Base-by-base conservation (phyloP, 2,888 invertebrate species). In the Ophioninae sp. region DNA sequence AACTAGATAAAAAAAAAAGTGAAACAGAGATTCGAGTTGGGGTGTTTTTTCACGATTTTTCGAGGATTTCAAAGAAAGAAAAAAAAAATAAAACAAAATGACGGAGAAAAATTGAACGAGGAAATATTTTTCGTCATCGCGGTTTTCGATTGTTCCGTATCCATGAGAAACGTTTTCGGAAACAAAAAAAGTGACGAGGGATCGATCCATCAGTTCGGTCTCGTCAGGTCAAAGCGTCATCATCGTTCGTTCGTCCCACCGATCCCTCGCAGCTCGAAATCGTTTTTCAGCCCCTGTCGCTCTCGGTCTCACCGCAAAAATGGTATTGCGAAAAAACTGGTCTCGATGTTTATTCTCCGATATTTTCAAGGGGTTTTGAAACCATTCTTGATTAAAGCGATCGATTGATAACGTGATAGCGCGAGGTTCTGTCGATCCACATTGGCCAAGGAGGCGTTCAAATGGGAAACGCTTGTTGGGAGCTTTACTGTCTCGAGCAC, bases 391-490 rank as follows among this genome's bases (percentile, higher is more conserved):
- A 71, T 63, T 0, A 78, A 73, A 63, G 56, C 17, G 37, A 7
- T 13, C 22, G 69, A 22, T 68, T 76, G 22, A 72, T 76, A 68
- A 64, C 86, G 85, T 81, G 81, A 90, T 93, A 96, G 97, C 96
- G 97, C 93, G 97, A 97, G 94, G 96, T 97, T 93, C 96, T 97
- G 90, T 97, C 97, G 83, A 95, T 97, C 92, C 97, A 97, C 93
- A 95, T 97, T 88, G 97, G 97, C 23, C 97, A 97, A 93, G 97
- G 96, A 75, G 97, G 97, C 82, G 96, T 96, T 79, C 97, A 97
- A 94, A 97, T 97, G 93, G 97, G 97, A 74, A 96, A 96, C 90
- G 95, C 96, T 81, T 96, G 96, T 91, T 97, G 97, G 97, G 97
- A 97, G 93, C 94, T 97, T 72, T 97, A 97, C 93, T 96, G 97